Base-by-base conservation (phyloP, 2,113 vertebrate species). In the Phalacrocorax pelagicus region DNA sequence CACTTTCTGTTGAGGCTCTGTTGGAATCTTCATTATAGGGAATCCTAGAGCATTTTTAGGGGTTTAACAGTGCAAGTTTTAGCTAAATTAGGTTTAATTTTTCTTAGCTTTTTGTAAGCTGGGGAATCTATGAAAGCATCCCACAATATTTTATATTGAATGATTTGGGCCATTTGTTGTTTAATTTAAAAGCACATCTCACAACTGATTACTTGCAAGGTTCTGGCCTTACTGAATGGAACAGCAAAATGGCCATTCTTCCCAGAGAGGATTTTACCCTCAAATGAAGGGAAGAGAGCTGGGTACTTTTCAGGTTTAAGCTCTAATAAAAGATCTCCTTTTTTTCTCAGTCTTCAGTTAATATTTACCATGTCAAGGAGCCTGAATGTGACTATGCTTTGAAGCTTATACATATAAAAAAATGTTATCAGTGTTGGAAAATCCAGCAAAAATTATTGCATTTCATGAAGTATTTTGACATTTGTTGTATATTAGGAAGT, bases 401-500 rank as follows among this genome's bases (percentile, higher is more conserved):
- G 29, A 87, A 87, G 5, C 14, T 30, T 42, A 38, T 57, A 81
- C 38, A 57, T 74, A 86, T 61, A 77, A 57, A 51, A 58, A 80
- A 69, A 69, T 73, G 10, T 72, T 77, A 40, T 67, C 90, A 86
- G 32, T 85, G 49, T 61, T 59, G 54, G 40, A 51, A 96, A 97
- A 86, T 72, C n/a, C 40, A 86, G 59, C 26, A 81, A 81, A 1
- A 32, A 46, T 47, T 47, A 70, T 81, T 85, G 65, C 32, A 92
- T 81, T 94, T 88, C 63, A 29, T 71, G 59, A 87, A 66, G 24
- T 26, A 58, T 86, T 46, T 51, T 74, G 74, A 58, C 75, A 89
- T 95, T 92, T 95, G 16, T 80, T 97, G 46, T 24, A 73, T 77
- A 67, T 96, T 95, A 94, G 17, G 55, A 47, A 94, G 63, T 29